Evolutionary conservation across 1,140 invertebrate species (phyloP), one percentile per base, ranked within the genome.

Genomic region (Charaxes varanes): DNA sequence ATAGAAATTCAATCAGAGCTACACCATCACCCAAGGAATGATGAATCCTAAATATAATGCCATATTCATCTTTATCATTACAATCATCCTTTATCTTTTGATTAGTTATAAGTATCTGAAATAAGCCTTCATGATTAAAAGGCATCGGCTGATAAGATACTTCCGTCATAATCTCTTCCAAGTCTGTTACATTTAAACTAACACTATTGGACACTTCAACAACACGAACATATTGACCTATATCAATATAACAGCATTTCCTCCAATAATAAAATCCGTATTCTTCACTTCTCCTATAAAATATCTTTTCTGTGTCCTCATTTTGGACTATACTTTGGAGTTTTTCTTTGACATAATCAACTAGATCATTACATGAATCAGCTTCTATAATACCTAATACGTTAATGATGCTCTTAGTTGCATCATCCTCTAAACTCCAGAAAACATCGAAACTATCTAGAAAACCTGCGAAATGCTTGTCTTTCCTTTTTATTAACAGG

Each of bases 251-350:
- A 10, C 58, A 50, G 18, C 73, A 58, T 41, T 61, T 80, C 40
- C 59, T 50, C 86, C 86, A 87, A 49, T 79, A 87, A 36, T 78
- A 85, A 40, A 86, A 87, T 6, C 86, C 86, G 22, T 68, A 80
- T 17, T 76, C 74, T 22, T 82, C 72, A 4, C 51, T 69, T 46
- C 78, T 58, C 19, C 63, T 68, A 48, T 78, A 85, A 35, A 84
- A 68, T 38, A 87, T 50, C 41, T 87, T 87, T 40, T 59, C 51
- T 1, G 36, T 47, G 2, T 52, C 37, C 10, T 35, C 8, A 30
- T 60, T 60, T 2, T 32, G 6, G 6, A 53, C 24, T 18, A 62
- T 45, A 17, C 44, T 41, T 21, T 45, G 34, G 21, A 74, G 32
- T 47, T 65, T 74, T 11, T 62, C 37, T 43, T 56, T 70, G 7